phyloP scores from a whole-genome alignment of 30 jellyfish, hydroid and myxozoan genomes.

The Rhopilema esculentum region DNA sequence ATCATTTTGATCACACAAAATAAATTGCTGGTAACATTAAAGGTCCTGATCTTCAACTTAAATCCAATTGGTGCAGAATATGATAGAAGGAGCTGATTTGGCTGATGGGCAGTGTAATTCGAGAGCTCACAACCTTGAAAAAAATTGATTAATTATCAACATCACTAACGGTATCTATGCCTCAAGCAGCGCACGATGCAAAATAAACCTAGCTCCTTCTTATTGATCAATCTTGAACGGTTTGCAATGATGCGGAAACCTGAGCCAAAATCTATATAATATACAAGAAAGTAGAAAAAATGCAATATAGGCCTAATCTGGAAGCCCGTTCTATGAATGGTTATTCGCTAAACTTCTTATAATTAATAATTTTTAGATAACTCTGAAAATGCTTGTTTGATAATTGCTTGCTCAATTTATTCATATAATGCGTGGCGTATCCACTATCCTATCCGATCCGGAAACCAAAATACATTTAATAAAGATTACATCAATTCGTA shows the following conservation, averaged over 20 bases:
- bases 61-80: no score
- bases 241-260: background rate
- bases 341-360: background rate
- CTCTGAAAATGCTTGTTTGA: background rate
- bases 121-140: no score
- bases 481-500: background rate
- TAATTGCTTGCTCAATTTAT: background rate
- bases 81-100: no score
- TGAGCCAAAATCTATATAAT: background rate
- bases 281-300: background rate
- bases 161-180: no score
- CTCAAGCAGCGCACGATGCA: no score
- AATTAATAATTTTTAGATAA: background rate
- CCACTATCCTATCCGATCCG: background rate
- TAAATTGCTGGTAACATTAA: no score
- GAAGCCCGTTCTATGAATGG: background rate
- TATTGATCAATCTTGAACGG: background rate
- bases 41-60: no score
- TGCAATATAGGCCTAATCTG: no score
- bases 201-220: no score
- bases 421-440: background rate
- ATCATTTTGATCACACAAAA: no score
- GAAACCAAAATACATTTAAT: background rate
- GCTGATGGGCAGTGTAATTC: no score
- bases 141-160: no score